Evolutionary conservation across 2,113 vertebrate species (phyloP).

Genomic region (Eubucco bourcierii): DNA sequence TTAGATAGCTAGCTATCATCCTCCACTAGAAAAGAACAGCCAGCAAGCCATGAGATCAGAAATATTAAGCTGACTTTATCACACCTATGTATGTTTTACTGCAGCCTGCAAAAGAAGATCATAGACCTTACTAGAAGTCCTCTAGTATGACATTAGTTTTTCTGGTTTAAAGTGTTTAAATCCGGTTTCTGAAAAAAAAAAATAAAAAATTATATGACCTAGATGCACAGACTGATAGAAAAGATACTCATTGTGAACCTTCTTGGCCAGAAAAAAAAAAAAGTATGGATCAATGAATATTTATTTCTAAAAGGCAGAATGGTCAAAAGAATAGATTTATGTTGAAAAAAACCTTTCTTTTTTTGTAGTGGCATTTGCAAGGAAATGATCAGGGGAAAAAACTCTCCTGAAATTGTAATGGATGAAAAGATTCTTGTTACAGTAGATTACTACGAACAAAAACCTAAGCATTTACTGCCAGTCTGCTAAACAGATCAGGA

Average conservation of each 20-base stretch:
- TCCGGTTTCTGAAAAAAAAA: neutral
- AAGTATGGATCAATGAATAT: neutral
- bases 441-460: conserved; percentile 4
- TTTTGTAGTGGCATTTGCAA: neutral
- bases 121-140: neutral
- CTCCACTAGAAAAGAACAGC: neutral
- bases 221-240: neutral
- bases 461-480: neutral
- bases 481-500: neutral
- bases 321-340: neutral
- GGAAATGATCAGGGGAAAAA: conserved; percentile 19
- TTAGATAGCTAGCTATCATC: conserved; percentile 80
- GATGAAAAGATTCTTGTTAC: neutral
- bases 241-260: neutral
- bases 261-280: neutral
- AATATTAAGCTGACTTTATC: conserved; percentile 56
- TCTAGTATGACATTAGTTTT: neutral
- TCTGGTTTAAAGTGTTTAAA: neutral
- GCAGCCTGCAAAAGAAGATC: neutral
- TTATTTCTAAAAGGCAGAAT: neutral
- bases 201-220: neutral
- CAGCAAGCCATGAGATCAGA: conserved; percentile 42
- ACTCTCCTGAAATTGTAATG: neutral
- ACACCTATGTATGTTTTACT: neutral
- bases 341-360: neutral